Evolutionary conservation across 1,140 invertebrate genomes (phyloP).

Genomic region (Tetragonula clypearis): DNA sequence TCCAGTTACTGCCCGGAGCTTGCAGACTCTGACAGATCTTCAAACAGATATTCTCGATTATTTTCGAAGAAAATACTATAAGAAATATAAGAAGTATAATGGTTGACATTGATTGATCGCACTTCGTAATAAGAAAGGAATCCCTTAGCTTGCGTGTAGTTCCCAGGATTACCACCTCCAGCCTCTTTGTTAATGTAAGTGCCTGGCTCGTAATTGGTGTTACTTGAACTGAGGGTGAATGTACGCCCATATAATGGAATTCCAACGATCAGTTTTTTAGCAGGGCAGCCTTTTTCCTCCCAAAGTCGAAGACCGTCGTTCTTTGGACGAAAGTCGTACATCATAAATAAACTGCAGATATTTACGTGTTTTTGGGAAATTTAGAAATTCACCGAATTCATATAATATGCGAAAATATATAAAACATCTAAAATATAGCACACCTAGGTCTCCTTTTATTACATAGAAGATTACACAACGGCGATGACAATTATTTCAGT

Average conservation of each 20-base stretch:
- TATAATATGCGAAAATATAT: no score
- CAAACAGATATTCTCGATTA: slow-evolving; percentile 54
- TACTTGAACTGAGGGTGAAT: slow-evolving; percentile 90
- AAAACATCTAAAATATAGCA: no score
- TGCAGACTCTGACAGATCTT: slow-evolving; percentile 90
- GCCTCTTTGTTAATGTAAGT: slow-evolving; percentile 94
- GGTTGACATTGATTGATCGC: slow-evolving; percentile 45
- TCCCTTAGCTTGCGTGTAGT: slow-evolving; percentile 92
- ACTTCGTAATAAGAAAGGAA: slow-evolving; percentile 95
- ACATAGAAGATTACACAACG: no score
- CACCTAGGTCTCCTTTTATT: no score
- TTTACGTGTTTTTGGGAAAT: no score
- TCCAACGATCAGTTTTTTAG: slow-evolving; percentile 93
- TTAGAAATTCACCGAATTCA: no score
- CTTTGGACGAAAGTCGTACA: slow-evolving; percentile 79
- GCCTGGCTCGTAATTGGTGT: slow-evolving; percentile 90
- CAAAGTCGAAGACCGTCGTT: slow-evolving; percentile 92
- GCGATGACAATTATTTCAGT: no score
- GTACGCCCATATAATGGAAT: slow-evolving; percentile 93
- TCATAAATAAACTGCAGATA: no score
- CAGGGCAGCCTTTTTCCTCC: slow-evolving; percentile 92
- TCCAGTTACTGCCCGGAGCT: slow-evolving; percentile 87
- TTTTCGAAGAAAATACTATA: background rate
- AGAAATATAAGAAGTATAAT: background rate
- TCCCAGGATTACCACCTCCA: slow-evolving; percentile 91